Evolutionary conservation across 2,888 invertebrate species (phyloP).

Genomic region (Philhelius pedissequus): DNA sequence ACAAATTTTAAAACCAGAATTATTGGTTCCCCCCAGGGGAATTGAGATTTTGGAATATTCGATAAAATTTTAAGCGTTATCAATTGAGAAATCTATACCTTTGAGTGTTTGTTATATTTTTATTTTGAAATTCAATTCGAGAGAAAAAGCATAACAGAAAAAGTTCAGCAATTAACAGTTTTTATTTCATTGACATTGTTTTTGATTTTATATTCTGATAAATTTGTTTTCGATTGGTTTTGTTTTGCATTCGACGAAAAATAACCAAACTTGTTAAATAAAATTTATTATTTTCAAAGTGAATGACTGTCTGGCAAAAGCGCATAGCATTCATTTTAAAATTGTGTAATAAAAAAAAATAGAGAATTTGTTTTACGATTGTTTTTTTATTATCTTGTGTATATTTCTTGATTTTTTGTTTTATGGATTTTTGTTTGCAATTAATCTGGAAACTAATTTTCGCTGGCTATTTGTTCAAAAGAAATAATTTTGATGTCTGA

Average conservation of each 20-base stretch:
- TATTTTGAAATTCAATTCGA: background rate
- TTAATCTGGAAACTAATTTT: background rate
- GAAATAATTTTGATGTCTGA: no score
- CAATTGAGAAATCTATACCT: background rate
- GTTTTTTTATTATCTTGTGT: background rate
- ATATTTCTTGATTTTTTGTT: no score
- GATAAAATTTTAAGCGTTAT: no score
- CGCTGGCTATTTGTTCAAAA: no score
- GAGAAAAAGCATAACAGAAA: background rate
- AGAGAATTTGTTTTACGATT: background rate
- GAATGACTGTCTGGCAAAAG: background rate
- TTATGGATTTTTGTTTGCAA: background rate
- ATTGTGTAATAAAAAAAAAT: background rate
- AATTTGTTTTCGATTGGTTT: background rate
- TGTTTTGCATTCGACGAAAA: no score
- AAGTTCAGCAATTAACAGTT: background rate
- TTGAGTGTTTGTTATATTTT: background rate
- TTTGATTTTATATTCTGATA: background rate
- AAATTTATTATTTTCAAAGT: background rate
- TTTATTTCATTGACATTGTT: background rate
- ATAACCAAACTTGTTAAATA: no score
- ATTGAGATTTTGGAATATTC: no score
- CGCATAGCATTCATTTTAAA: background rate
- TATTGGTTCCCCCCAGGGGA: no score
- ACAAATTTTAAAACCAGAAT: no score